These are phyloP conservation scores for Ornithoptera alexandrae DNA, from an alignment of 2,888 invertebrate species.

Conservation along the genomic window DNA sequence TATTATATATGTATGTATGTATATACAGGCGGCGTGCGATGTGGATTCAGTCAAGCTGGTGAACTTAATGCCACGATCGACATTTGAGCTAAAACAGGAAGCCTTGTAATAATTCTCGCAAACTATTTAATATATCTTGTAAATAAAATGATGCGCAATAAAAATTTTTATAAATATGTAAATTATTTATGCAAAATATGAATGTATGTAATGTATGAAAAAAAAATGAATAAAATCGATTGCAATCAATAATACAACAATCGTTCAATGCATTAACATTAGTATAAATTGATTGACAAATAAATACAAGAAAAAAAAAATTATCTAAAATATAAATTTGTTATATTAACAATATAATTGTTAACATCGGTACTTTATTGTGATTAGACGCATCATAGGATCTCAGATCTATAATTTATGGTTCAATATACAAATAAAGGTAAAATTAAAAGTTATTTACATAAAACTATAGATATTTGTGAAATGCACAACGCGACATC, in stretches of 20 bases:
- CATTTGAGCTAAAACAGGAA: constrained; percentile 61
- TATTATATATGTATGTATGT: constrained; percentile 24
- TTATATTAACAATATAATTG: not conserved
- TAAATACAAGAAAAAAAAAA: constrained; percentile 6
- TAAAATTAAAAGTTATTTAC: constrained; percentile 4
- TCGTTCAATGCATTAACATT: not conserved
- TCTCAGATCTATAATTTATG: constrained; percentile 22
- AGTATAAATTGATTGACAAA: not conserved
- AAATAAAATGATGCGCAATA: not conserved
- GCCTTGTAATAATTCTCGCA: constrained; percentile 36
- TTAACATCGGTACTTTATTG: constrained; percentile 2
- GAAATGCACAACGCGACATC: constrained; percentile 2
- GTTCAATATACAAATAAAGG: constrained; percentile 5
- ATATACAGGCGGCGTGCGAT: constrained; percentile 47
- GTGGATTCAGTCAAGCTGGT: constrained; percentile 15
- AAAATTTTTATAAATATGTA: not conserved
- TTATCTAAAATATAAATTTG: not conserved
- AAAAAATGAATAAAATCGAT: not conserved
- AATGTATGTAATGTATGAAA: too few relatives aligned
- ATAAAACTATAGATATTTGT: constrained; percentile 2
- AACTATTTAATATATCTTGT: constrained; percentile 1
- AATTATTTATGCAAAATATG: not conserved
- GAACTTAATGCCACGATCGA: constrained; percentile 5
- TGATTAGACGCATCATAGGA: constrained; percentile 5
- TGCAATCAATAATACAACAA: not conserved